Evolutionary conservation across 2,797 vertebrate species (phyloP).

Genomic region (Melanotaenia pygmaea): DNA sequence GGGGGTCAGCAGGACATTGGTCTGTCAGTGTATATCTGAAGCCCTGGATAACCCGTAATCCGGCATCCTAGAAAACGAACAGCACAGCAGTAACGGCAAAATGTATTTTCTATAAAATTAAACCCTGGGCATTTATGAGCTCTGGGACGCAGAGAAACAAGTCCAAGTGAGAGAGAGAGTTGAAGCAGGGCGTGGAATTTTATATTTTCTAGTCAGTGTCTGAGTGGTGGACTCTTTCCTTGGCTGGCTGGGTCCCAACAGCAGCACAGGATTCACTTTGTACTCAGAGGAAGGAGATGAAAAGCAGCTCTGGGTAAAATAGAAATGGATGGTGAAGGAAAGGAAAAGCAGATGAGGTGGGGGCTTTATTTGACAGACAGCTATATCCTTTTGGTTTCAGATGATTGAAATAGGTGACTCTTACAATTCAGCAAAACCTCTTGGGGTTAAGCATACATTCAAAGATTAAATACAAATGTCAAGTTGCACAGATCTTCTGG

Average conservation of each 20-base stretch:
- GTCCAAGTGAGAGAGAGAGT: conserved; percentile 33
- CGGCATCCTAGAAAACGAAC: conserved; percentile 70
- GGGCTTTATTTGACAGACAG: conserved; percentile 55
- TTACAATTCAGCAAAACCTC: conserved; percentile 44
- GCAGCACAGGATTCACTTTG: conserved; percentile 73
- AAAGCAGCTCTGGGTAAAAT: conserved; percentile 63
- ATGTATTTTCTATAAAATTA: conserved; percentile 70
- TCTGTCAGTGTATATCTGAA: conserved; percentile 75
- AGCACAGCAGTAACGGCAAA: conserved; percentile 74
- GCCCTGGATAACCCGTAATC: conserved; percentile 77
- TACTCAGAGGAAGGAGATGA: conserved; percentile 70
- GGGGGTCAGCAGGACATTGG: conserved; percentile 77
- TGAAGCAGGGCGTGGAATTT: conserved; percentile 42
- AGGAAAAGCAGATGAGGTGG: conserved; percentile 30
- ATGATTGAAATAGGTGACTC: conserved; percentile 39
- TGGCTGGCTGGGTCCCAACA: conserved; percentile 68
- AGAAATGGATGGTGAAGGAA: conserved; percentile 39
- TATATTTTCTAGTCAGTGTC: conserved; percentile 64
- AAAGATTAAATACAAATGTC: conserved; percentile 71
- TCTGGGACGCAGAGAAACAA: conserved; percentile 31
- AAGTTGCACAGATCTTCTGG: conserved; percentile 50
- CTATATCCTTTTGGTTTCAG: conserved; percentile 55
- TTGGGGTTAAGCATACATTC: conserved; percentile 48
- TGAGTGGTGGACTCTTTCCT: conserved; percentile 63
- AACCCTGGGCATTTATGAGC: conserved; percentile 64